Percentiles rank a stretch among this genome's conserved stretches.
These are phyloP conservation scores for Menidia beryllina DNA, from an alignment of 2,113 vertebrate genomes.

Conservation along the genomic window DNA sequence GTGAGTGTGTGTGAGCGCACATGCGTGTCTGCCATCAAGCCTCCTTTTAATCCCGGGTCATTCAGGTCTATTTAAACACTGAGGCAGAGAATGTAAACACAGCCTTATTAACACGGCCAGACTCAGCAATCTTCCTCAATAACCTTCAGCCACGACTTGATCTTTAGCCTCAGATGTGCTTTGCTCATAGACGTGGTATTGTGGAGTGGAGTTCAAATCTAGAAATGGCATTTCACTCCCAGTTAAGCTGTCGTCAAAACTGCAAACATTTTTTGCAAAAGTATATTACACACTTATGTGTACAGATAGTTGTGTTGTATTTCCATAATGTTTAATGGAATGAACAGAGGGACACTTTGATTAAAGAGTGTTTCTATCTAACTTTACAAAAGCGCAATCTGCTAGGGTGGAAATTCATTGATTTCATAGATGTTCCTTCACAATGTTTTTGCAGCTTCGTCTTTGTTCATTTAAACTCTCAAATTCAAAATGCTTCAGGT, in stretches of 20 bases:
- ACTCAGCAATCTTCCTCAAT: constrained; percentile 61
- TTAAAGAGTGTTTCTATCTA: too few species aligned
- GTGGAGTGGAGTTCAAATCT: constrained; percentile 12
- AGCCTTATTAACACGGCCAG: constrained; percentile 73
- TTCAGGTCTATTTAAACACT: constrained; percentile 69
- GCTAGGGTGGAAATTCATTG: neutral
- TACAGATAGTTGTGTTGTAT: constrained; percentile 17
- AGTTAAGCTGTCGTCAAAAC: constrained; percentile 19
- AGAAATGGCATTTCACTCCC: neutral
- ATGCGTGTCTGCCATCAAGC: constrained; percentile 56
- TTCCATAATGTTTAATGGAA: constrained; percentile 30
- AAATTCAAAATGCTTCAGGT: neutral
- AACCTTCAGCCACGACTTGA: constrained; percentile 49
- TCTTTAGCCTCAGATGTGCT: constrained; percentile 35
- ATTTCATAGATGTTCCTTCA: constrained; percentile 27
- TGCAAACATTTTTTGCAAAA: neutral
- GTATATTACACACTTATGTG: neutral
- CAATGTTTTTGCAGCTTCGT: constrained; percentile 16
- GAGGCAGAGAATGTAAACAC: constrained; percentile 74
- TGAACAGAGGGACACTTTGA: constrained; percentile 5
- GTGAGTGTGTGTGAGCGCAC: constrained; percentile 19
- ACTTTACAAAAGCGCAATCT: constrained; percentile 1
- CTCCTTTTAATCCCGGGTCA: constrained; percentile 71
- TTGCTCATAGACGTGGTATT: constrained; percentile 24
- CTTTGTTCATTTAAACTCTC: neutral